Conservation (phyloP, 2,888 invertebrate species). For the Sminthurides aquaticus region DNA sequence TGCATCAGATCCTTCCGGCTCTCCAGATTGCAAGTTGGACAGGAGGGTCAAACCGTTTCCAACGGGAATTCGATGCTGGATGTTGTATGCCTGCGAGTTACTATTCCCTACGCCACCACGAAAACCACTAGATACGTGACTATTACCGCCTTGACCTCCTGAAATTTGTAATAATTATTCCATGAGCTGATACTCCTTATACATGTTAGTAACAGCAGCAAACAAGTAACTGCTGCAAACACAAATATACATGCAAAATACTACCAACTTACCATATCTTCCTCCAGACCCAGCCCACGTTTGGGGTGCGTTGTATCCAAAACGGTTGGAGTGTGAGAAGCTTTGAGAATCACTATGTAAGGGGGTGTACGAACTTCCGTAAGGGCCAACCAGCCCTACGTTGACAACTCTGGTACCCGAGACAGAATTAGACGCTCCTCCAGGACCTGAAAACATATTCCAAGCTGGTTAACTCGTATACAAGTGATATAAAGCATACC, state of each 20-base stretch:
- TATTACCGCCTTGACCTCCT: not conserved
- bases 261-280: not conserved
- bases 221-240: too few relatives aligned
- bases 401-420: not conserved
- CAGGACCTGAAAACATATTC: not conserved
- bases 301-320: not conserved
- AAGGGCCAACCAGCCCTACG: not conserved
- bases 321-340: not conserved
- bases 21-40: conserved; percentile 2
- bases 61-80: not conserved
- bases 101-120: not conserved
- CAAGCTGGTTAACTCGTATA: too few relatives aligned
- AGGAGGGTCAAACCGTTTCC: not conserved
- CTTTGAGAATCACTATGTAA: not conserved
- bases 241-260: too few relatives aligned
- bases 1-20: not conserved
- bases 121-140: too few relatives aligned
- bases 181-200: too few relatives aligned
- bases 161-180: too few relatives aligned
- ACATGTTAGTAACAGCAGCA: too few relatives aligned
- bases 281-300: conserved; percentile 2
- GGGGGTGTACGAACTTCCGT: not conserved
- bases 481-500: too few relatives aligned
- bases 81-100: not conserved
- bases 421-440: not conserved